Base-by-base conservation (phyloP, 2,888 invertebrate species). In the Gonocerus acuteangulatus region DNA sequence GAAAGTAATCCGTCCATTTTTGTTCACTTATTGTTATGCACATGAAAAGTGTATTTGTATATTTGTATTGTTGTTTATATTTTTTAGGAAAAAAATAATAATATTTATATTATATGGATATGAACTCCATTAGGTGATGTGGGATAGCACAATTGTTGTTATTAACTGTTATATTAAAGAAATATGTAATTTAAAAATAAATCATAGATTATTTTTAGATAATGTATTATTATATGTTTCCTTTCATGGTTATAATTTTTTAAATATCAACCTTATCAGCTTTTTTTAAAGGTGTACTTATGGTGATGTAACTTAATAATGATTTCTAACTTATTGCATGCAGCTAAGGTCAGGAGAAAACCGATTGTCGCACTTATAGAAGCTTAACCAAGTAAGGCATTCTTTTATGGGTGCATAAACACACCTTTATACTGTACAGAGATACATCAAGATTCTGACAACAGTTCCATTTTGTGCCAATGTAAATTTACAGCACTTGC, bases 331-430 rank as follows among this genome's bases (percentile, higher is more conserved):
- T 57, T 36, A 59, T 63, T 63, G 63, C 65, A 65, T 63, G 65
- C 65, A 65, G 65, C 65, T 36, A 61, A 61, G 32, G 57, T 63
- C 42, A 51, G 52, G 47, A 45, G 63, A 62, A 65, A 63, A 52
- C 60, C 65, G 39, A 47, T 60, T n/a, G 60, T 65, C 16, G 48
- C 65, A 16, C 49, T 63, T 23, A 63, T 62, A 39, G 56, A 61
- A 36, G 52, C 65, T 48, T 65, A 47, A 65, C 48, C 57, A 59
- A 60, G 64, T 64, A 64, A 62, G 54, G 54, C 36, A 51, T 22
- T 34, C 36, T 18, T 16, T 9, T 42, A 4, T 16, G 13, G 42
- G 27, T 27, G 27, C 9, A 27, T 6, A n/a, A n/a, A 27, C 4
- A 9, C 27, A 27, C 27, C 27, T 27, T 27, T 27, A 27, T 9